Evolutionary conservation across 2,113 vertebrate species (phyloP), one percentile per base, ranked within the genome.

Genomic region (Lucifuga dentata): DNA sequence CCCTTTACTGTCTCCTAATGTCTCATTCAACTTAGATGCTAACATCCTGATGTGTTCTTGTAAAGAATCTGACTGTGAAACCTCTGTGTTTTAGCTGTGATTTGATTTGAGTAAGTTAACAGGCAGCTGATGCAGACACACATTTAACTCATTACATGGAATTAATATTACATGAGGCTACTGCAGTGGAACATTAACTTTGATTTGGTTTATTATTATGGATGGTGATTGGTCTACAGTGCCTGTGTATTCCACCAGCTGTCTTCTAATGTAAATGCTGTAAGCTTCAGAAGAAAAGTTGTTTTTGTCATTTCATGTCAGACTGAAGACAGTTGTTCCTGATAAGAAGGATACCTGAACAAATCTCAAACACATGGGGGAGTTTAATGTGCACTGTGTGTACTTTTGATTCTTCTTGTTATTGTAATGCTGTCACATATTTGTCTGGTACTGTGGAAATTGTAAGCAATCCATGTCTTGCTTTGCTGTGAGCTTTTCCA

Each of bases 51-150:
- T 44, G 12, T 80, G 74, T 69, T 49, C 70, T 10, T 75, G 50
- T 5, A 60, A 58, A 43, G 80, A 89, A 2, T 23, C 44, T 0
- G 33, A 26, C 5, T 64, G 8, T 44, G 69, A 68, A 9, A 89
- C 83, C 8, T 85, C 88, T 19, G 62, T 63, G n/a, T 81, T 87
- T 19, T 86, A 29, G 80, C 10, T 21, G 48, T 29, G 62, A 20
- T 51, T 53, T 33, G 11, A 29, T 51, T 40, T 35, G 2, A 76
- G 63, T 17, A 12, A 49, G 16, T 4, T n/a, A 0, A 32, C 4
- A 24, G 68, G 16, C 57, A 43, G 1, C 23, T 9, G 8, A 52
- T 2, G 20, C 20, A 38, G 3, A 60, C 29, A 11, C 2, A 20
- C 15, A 67, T 62, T 23, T 23, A 52, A 23, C 8, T 5, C 23